Conservation (phyloP, 2,113 vertebrate genomes). For the Percopsis transmontana region DNA sequence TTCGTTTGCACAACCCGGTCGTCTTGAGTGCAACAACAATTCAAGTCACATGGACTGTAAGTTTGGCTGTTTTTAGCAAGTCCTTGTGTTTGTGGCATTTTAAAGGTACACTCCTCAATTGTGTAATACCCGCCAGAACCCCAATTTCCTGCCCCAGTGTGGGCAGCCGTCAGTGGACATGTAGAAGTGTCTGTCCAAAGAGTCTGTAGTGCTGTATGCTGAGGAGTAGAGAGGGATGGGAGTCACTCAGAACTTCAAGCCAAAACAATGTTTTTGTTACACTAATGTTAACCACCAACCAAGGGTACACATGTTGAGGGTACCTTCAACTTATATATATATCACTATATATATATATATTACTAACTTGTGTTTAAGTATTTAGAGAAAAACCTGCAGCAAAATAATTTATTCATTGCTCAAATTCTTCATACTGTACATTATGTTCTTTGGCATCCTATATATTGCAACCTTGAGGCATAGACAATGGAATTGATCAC, state of each 20-base stretch:
- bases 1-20: conserved; percentile 92
- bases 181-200: too few relatives aligned
- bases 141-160: too few relatives aligned
- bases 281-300: too few relatives aligned
- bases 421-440: conserved; percentile 1
- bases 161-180: too few relatives aligned
- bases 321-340: not conserved
- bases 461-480: conserved; percentile 35
- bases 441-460: conserved; percentile 24
- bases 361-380: not conserved
- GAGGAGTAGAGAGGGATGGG: too few relatives aligned
- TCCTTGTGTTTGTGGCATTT: not conserved
- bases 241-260: too few relatives aligned
- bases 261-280: too few relatives aligned
- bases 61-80: conserved; percentile 37
- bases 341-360: not conserved
- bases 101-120: not conserved
- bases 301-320: too few relatives aligned
- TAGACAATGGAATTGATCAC: conserved; percentile 30
- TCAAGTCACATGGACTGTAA: conserved; percentile 98
- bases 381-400: not conserved
- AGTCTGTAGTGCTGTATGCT: too few relatives aligned
- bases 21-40: conserved; percentile 91
- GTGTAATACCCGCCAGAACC: too few relatives aligned
- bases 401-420: not conserved